A percentile compares a stretch with the other conserved stretches of the same genome.
phyloP scores from a whole-genome alignment of 2,888 invertebrate genomes.

The Brassicogethes aeneus region DNA sequence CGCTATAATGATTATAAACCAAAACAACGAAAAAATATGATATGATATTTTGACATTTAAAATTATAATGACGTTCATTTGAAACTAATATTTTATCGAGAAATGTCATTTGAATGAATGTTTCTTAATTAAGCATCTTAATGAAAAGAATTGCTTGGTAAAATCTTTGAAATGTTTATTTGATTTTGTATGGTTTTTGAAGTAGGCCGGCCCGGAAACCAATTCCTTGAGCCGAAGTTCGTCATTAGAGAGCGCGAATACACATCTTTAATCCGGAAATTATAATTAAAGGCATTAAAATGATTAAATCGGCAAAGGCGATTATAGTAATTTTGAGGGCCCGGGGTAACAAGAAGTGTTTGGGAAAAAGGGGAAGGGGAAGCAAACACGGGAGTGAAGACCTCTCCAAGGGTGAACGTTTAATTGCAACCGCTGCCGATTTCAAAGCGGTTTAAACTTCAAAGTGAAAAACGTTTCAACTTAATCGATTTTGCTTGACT shows the following conservation, averaged over 20 bases:
- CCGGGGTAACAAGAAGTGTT: conserved; percentile 9
- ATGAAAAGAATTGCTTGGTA: too few relatives aligned
- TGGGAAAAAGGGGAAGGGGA: neutral
- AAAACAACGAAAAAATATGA: too few relatives aligned
- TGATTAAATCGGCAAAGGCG: conserved; percentile 27
- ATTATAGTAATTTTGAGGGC: conserved; percentile 25
- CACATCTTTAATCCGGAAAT: conserved; percentile 20
- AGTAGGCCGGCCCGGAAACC: neutral
- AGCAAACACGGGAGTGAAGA: conserved; percentile 1
- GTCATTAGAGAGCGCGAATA: neutral
- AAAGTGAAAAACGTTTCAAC: conserved; percentile 36
- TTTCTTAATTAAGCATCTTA: too few relatives aligned
- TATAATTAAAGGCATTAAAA: conserved; percentile 28
- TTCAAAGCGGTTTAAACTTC: conserved; percentile 33
- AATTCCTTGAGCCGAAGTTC: neutral
- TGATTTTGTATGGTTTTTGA: neutral
- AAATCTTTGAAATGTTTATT: too few relatives aligned
- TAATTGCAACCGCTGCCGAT: conserved; percentile 33
- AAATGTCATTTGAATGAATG: too few relatives aligned
- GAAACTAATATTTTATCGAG: too few relatives aligned
- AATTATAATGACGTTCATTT: too few relatives aligned
- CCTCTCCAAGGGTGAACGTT: conserved; percentile 24
- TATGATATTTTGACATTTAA: too few relatives aligned
- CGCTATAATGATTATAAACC: too few relatives aligned
- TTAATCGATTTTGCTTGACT: conserved; percentile 34